Evolutionary conservation across 2,113 vertebrate species (phyloP).

Genomic region (Furnarius figulus): DNA sequence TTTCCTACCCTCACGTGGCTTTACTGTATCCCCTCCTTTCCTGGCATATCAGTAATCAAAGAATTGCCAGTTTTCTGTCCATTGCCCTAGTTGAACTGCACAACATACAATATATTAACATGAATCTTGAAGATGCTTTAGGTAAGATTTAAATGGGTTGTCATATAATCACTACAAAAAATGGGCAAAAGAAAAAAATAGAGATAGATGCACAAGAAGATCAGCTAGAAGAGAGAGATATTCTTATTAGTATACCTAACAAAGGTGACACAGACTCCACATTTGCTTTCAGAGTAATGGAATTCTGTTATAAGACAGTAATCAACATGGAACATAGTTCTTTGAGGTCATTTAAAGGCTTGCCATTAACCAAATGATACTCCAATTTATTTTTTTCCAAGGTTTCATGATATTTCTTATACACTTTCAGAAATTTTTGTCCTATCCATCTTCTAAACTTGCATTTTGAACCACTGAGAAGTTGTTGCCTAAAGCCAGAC

Average conservation of each 20-base stretch:
- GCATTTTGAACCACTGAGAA: background rate
- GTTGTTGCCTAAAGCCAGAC: conserved; percentile 42
- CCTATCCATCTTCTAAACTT: background rate
- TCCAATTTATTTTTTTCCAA: background rate
- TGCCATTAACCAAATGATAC: conserved; percentile 5
- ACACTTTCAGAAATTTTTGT: background rate
- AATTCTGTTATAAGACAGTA: background rate
- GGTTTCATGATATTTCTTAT: conserved; percentile 2
- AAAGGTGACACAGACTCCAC: background rate
- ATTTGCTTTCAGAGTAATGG: background rate
- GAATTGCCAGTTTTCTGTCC: background rate
- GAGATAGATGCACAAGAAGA: background rate
- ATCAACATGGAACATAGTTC: background rate
- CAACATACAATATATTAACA: background rate
- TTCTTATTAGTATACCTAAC: background rate
- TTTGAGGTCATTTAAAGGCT: conserved; percentile 17
- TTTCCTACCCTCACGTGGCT: background rate
- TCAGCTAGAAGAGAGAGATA: background rate
- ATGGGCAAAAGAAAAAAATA: background rate
- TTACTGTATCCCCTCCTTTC: background rate
- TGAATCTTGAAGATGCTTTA: background rate
- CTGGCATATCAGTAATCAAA: background rate
- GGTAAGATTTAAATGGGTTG: background rate
- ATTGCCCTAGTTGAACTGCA: background rate
- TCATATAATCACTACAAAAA: background rate